Base-by-base conservation (phyloP, 1,140 invertebrate genomes). In the Pararge aegeria region DNA sequence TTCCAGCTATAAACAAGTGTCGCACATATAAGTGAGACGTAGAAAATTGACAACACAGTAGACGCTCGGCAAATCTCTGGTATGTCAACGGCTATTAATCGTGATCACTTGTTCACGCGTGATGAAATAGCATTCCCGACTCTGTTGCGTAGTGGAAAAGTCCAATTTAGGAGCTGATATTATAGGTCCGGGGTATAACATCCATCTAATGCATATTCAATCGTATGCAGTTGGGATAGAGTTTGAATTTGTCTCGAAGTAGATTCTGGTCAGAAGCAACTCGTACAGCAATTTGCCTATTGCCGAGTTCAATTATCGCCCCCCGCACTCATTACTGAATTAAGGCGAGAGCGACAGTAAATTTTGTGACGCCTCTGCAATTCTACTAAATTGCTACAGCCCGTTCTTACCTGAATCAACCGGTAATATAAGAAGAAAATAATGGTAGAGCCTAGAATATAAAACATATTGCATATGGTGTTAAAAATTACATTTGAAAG, bases 261-360 rank as follows among this genome's bases (percentile, higher is more conserved):
- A 71, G 73, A 68, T 71, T 68, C 64, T 66, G n/a, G 66, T 63
- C 73, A 62, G 68, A 73, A 78, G 68, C 76, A 76, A 80, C 69
- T 64, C 64, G 69, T 70, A 69, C 70, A 68, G 72, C 85, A 88
- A 88, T 86, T 88, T 88, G 80, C 80, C 78, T 85, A 87, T 88
- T 87, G 82, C 78, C 68, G 80, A 67, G 71, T 78, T 75, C 82
- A 89, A 87, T 89, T 87, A 89, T 87, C 81, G 82, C 86, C 86
- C 85, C 78, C 83, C 81, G 82, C 85, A 74, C 80, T 84, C 75
- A 84, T 89, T 89, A 87, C 83, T 78, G 83, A 81, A 87, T 89
- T 89, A 87, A 86, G 75, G 71, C 83, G 82, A 78, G 77, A 83
- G 78, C 73, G 66, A 78, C 78, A 71, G 74, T 83, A 80, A 75